Evolutionary conservation across 2,113 vertebrate species (phyloP).

Genomic region (Lota lota): DNA sequence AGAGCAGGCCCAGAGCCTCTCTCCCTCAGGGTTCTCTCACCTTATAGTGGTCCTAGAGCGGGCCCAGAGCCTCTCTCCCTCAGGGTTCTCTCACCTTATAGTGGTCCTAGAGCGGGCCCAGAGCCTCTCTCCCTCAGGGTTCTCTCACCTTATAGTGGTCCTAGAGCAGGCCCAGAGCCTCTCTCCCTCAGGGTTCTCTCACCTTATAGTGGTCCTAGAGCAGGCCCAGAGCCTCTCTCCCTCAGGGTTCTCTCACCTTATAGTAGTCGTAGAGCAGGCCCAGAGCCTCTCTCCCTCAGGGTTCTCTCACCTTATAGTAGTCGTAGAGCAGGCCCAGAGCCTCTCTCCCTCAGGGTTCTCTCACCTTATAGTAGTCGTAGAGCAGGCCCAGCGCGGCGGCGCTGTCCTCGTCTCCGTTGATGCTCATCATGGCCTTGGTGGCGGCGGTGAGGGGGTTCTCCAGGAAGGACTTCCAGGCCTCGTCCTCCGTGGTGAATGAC

Average conservation of each 20-base stretch:
- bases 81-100: no score
- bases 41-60: no score
- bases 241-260: background rate
- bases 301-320: background rate
- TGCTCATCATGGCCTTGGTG: constrained; percentile 99
- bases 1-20: no score
- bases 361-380: constrained; percentile 98
- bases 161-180: no score
- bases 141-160: no score
- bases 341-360: background rate
- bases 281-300: background rate
- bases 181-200: no score
- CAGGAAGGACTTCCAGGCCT: constrained; percentile 97
- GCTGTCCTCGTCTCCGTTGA: constrained; percentile 97
- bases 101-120: no score
- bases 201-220: no score
- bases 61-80: background rate
- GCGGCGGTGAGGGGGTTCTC: constrained; percentile 97
- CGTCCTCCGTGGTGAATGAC: constrained; percentile 91
- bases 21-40: no score
- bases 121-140: background rate
- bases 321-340: background rate
- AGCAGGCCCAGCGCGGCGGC: constrained; percentile 91
- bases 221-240: no score
- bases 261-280: background rate